A percentile compares a stretch with the other conserved stretches of the same genome.
Evolutionary conservation across 2,797 vertebrate genomes (phyloP).

Genomic region (Semotilus atromaculatus): DNA sequence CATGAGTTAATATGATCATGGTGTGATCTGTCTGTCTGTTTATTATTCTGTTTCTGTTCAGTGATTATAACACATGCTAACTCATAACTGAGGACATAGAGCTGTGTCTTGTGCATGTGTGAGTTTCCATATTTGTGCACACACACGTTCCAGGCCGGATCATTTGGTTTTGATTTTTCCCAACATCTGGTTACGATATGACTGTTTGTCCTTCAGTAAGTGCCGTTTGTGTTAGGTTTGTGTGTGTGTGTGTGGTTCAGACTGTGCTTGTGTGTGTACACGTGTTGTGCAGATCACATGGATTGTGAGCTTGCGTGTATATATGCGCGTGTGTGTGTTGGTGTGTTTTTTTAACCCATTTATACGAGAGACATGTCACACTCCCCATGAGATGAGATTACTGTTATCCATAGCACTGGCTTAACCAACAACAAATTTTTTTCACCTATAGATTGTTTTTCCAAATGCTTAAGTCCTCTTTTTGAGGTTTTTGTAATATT

Average conservation of each 20-base stretch:
- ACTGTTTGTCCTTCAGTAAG: constrained; percentile 46
- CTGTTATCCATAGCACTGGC: constrained; percentile 8
- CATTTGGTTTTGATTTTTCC: constrained; percentile 79
- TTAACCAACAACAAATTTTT: background rate
- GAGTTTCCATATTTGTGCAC: constrained; percentile 59
- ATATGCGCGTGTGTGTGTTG: background rate
- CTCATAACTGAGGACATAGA: constrained; percentile 65
- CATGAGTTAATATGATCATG: constrained; percentile 55
- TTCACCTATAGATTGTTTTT: no score
- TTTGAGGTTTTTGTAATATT: no score
- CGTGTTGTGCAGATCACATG: constrained; percentile 23
- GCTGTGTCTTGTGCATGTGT: constrained; percentile 30
- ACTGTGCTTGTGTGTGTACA: background rate
- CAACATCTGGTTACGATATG: constrained; percentile 75
- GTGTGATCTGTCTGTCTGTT: constrained; percentile 37
- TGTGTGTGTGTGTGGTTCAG: background rate
- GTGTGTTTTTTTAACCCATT: constrained; percentile 9
- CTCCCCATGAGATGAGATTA: constrained; percentile 42
- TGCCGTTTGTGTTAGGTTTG: constrained; percentile 42
- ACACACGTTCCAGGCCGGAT: constrained; percentile 62
- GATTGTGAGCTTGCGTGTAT: background rate
- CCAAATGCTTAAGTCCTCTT: no score
- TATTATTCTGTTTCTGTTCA: constrained; percentile 57
- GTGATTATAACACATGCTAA: constrained; percentile 62
- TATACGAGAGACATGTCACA: constrained; percentile 46